Percentiles rank a stretch among this genome's conserved stretches.
These are phyloP conservation scores for Lampropteryx suffumata DNA, from an alignment of 2,888 invertebrate genomes.

Conservation along the genomic window DNA sequence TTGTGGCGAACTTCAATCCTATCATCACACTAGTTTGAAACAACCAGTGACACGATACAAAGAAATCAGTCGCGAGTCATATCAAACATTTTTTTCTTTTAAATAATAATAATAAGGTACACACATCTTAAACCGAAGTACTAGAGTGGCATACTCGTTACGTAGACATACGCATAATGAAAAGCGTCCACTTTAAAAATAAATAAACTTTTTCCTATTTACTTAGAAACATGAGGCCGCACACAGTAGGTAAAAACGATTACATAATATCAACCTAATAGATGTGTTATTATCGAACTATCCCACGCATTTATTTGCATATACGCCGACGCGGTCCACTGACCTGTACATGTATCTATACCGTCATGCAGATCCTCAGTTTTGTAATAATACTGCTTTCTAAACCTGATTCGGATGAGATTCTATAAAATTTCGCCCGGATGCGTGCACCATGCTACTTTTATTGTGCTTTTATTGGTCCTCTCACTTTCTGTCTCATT, in stretches of 20 bases:
- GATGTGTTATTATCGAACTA: conserved; percentile 3
- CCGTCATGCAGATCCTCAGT: conserved; percentile 11
- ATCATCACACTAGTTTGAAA: too few species aligned
- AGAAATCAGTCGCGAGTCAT: too few species aligned
- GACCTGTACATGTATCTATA: not conserved
- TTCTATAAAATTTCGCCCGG: conserved; percentile 18
- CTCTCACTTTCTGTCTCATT: conserved; percentile 69
- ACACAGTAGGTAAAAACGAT: not conserved
- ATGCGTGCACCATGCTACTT: conserved; percentile 30
- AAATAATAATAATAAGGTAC: too few species aligned
- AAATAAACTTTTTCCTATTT: too few species aligned
- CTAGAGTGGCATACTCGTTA: too few species aligned
- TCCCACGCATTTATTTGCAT: conserved; percentile 26
- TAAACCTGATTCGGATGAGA: conserved; percentile 33
- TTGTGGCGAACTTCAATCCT: too few species aligned
- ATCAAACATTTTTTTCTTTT: too few species aligned
- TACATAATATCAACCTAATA: too few species aligned
- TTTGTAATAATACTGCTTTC: conserved; percentile 40
- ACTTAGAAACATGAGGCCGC: not conserved
- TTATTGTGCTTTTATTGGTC: conserved; percentile 38
- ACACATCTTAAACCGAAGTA: too few species aligned
- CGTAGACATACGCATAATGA: too few species aligned
- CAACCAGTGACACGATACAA: too few species aligned
- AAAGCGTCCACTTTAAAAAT: too few species aligned
- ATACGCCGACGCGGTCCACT: not conserved